A percentile compares a stretch with the other conserved stretches of the same genome.
Evolutionary conservation across 1,140 invertebrate species (phyloP).

Genomic region (Danaus melanippus): DNA sequence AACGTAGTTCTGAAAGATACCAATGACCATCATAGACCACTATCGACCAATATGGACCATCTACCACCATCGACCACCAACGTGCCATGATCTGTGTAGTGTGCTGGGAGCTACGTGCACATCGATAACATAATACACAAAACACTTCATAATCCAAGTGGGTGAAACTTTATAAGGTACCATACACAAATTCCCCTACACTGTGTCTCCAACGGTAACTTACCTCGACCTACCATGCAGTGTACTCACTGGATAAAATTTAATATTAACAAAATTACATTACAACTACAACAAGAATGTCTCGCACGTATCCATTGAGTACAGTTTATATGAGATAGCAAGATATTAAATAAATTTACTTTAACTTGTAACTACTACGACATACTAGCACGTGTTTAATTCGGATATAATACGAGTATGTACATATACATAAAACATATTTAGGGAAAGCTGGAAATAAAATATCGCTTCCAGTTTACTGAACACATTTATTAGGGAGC

Average conservation of each 20-base stretch:
- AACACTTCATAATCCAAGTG: slow-evolving; percentile 54
- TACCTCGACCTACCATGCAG: slow-evolving; percentile 55
- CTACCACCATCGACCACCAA: too few species aligned
- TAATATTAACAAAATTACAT: slow-evolving; percentile 3
- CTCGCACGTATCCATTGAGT: slow-evolving; percentile 23
- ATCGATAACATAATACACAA: slow-evolving; percentile 50
- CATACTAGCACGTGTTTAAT: too few species aligned
- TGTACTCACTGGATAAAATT: slow-evolving; percentile 38
- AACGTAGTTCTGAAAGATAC: too few species aligned
- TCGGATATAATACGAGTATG: too few species aligned
- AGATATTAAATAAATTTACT: slow-evolving; percentile 7
- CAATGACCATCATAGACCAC: too few species aligned
- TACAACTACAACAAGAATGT: slow-evolving; percentile 8
- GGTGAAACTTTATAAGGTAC: slow-evolving; percentile 72
- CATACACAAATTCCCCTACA: slow-evolving; percentile 68
- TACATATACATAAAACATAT: not conserved
- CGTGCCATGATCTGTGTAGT: slow-evolving; percentile 1
- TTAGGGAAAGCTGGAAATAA: slow-evolving; percentile 1
- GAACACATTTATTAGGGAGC: slow-evolving; percentile 7
- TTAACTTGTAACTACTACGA: too few species aligned
- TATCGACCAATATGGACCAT: too few species aligned
- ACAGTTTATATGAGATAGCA: slow-evolving; percentile 26
- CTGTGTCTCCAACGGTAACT: slow-evolving; percentile 28
- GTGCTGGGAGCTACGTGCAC: slow-evolving; percentile 53
- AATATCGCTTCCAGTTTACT: slow-evolving; percentile 12